phyloP scores from a whole-genome alignment of 1,140 invertebrate species.

The Drosophila pandora region DNA sequence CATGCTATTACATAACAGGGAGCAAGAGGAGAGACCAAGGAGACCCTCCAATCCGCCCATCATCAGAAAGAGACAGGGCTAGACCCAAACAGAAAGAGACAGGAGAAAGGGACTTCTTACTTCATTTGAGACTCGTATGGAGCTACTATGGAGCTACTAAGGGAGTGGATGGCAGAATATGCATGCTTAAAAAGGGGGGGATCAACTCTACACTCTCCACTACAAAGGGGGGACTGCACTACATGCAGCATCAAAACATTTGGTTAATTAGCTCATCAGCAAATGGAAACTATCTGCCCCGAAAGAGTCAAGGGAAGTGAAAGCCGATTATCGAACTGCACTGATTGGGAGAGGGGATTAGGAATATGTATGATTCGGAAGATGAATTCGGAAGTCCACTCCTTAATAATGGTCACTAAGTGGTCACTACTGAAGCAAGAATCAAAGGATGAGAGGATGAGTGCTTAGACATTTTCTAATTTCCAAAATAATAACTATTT shows the following conservation, averaged over 20 bases:
- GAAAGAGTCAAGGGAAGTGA: background rate
- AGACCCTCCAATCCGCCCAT: background rate
- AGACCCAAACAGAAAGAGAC: background rate
- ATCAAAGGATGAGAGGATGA: too few species aligned
- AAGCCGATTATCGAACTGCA: conserved; percentile 1
- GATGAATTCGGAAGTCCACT: too few species aligned
- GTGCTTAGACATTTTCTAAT: too few species aligned
- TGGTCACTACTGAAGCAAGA: too few species aligned
- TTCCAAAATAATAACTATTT: too few species aligned
- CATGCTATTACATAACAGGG: conserved; percentile 74
- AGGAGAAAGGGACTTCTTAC: background rate
- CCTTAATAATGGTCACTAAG: background rate
- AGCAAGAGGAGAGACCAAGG: too few species aligned
- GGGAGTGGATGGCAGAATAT: background rate
- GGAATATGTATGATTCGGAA: background rate
- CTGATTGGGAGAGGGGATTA: background rate
- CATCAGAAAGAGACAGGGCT: conserved; percentile 1
- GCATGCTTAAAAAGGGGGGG: background rate
- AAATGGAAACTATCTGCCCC: conserved; percentile 5
- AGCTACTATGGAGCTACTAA: too few species aligned
- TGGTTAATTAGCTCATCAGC: conserved; percentile 41
- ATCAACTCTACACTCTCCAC: background rate
- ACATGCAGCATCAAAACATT: conserved; percentile 20
- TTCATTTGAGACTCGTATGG: background rate
- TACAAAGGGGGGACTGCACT: background rate